phyloP scores from a whole-genome alignment of 2,888 invertebrate genomes.

The Craniophora ligustri region DNA sequence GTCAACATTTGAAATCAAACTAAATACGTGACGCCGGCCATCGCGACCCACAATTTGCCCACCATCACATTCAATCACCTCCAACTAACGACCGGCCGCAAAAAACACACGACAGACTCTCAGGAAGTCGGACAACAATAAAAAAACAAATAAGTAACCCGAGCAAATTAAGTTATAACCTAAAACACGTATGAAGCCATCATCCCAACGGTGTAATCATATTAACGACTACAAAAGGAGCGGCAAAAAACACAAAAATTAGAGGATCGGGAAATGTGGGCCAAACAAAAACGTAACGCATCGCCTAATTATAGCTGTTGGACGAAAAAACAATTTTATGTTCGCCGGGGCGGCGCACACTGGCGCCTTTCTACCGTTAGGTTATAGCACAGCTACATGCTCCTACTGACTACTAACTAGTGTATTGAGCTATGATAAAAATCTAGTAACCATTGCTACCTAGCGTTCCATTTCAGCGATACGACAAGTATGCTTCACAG shows the following conservation, averaged over 20 bases:
- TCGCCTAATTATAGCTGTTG: conserved; percentile 88
- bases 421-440: conserved; percentile 54
- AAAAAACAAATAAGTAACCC: conserved; percentile 87
- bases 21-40: conserved; percentile 65
- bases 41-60: conserved; percentile 75
- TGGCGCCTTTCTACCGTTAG: conserved; percentile 66
- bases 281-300: conserved; percentile 89
- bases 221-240: conserved; percentile 89
- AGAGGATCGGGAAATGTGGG: conserved; percentile 89
- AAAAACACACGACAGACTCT: conserved; percentile 85
- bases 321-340: conserved; percentile 87
- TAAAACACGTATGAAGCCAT: conserved; percentile 89
- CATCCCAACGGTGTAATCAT: conserved; percentile 88
- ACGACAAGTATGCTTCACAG: conserved; percentile 27
- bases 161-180: conserved; percentile 89
- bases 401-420: conserved; percentile 53
- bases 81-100: conserved; percentile 82
- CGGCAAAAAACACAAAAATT: conserved; percentile 87
- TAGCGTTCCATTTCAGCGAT: conserved; percentile 36
- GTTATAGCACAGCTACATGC: too few species aligned
- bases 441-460: conserved; percentile 54
- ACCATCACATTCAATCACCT: conserved; percentile 87
- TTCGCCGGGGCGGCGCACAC: conserved; percentile 76
- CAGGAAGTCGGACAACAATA: conserved; percentile 86
- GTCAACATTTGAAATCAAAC: conserved; percentile 72